phyloP scores from a whole-genome alignment of 2,888 invertebrate genomes.

The Synergus laeviventris region DNA sequence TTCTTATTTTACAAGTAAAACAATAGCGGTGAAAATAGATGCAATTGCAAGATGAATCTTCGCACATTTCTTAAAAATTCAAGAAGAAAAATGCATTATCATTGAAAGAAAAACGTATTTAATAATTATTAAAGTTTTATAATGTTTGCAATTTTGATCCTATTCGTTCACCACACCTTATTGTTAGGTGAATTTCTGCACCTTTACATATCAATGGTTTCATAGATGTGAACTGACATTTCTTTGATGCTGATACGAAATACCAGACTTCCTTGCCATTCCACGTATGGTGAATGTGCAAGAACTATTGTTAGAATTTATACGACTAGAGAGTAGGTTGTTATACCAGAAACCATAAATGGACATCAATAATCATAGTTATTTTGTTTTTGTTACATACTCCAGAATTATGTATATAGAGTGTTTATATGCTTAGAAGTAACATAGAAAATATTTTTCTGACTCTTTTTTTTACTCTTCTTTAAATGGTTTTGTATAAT shows the following conservation, averaged over 20 bases:
- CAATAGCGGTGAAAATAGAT: too few species aligned
- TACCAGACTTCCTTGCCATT: conserved; percentile 31
- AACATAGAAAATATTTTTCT: too few species aligned
- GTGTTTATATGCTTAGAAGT: background rate
- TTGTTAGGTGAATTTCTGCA: background rate
- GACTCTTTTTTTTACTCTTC: too few species aligned
- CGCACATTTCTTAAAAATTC: too few species aligned
- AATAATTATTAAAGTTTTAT: too few species aligned
- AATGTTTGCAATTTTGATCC: background rate
- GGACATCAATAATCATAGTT: background rate
- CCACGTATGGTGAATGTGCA: conserved; percentile 6
- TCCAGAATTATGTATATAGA: too few species aligned
- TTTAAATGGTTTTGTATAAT: too few species aligned
- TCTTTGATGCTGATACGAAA: conserved; percentile 29
- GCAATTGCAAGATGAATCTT: too few species aligned
- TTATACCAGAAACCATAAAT: background rate
- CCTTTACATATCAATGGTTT: background rate
- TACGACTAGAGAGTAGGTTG: background rate
- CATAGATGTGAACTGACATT: conserved; percentile 29
- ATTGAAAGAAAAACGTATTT: too few species aligned
- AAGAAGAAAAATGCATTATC: too few species aligned
- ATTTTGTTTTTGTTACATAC: background rate
- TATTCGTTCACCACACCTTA: background rate
- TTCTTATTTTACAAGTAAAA: too few species aligned
- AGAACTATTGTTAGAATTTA: conserved; percentile 22